phyloP scores from a whole-genome alignment of 2,113 vertebrate species.

The Oreochromis niloticus region DNA sequence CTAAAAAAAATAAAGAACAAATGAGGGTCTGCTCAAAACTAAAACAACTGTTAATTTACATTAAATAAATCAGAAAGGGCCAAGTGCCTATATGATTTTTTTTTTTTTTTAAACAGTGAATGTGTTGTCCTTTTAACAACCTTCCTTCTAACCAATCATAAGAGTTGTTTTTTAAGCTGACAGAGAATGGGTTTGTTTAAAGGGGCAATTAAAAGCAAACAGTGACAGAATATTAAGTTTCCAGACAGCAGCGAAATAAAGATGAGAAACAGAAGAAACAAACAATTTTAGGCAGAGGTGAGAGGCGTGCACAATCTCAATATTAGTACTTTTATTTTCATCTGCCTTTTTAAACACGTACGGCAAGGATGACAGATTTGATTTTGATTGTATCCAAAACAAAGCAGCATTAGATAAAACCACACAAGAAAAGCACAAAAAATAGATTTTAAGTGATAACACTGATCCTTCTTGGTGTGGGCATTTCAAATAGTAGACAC shows the following conservation, averaged over 20 bases:
- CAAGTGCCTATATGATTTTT: neutral
- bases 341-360: neutral
- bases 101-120: neutral
- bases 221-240: neutral
- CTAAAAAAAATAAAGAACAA: neutral
- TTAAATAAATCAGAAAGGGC: neutral
- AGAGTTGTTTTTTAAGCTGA: neutral
- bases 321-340: neutral
- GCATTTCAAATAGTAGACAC: neutral
- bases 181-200: neutral
- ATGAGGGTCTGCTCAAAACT: neutral
- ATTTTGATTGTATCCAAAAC: neutral
- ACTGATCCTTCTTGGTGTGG: neutral
- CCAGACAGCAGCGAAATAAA: neutral
- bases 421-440: neutral
- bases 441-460: neutral
- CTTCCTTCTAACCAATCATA: neutral
- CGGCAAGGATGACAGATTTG: neutral
- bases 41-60: neutral
- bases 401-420: neutral
- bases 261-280: neutral
- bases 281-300: neutral
- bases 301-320: neutral
- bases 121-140: neutral
- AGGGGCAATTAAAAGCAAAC: neutral